These are phyloP conservation scores for Stratiomys singularior DNA, from an alignment of 2,888 invertebrate genomes.

Conservation along the genomic window DNA sequence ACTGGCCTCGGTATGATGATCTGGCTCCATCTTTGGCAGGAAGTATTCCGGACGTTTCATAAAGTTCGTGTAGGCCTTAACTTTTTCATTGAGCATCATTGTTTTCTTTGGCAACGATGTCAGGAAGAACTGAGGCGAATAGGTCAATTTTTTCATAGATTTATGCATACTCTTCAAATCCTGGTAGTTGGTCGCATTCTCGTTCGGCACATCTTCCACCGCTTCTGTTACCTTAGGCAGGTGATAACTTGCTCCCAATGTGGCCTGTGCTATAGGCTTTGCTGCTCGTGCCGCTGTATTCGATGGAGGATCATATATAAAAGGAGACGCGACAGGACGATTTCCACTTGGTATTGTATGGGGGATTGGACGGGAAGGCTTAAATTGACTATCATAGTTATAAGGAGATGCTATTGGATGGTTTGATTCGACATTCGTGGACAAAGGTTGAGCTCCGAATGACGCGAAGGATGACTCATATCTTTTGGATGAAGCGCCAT, in stretches of 20 bases:
- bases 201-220: neutral
- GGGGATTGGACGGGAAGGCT: neutral
- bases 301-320: neutral
- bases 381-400: neutral
- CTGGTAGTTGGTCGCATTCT: neutral
- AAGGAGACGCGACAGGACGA: neutral
- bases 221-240: slow-evolving; percentile 19
- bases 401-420: neutral
- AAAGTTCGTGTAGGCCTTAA: slow-evolving; percentile 6
- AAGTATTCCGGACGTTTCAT: slow-evolving; percentile 38
- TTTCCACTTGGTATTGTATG: neutral
- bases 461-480: neutral
- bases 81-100: slow-evolving; percentile 11
- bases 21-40: slow-evolving; percentile 28
- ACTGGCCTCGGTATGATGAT: slow-evolving; percentile 27
- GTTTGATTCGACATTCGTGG: neutral
- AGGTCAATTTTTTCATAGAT: slow-evolving; percentile 9
- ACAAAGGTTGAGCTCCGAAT: neutral
- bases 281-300: neutral
- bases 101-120: neutral
- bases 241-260: slow-evolving; percentile 5
- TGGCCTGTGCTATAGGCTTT: neutral
- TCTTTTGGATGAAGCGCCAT: neutral
- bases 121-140: neutral
- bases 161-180: slow-evolving; percentile 31